phyloP scores from a whole-genome alignment of 2,888 invertebrate genomes.

The Euclidia mi region DNA sequence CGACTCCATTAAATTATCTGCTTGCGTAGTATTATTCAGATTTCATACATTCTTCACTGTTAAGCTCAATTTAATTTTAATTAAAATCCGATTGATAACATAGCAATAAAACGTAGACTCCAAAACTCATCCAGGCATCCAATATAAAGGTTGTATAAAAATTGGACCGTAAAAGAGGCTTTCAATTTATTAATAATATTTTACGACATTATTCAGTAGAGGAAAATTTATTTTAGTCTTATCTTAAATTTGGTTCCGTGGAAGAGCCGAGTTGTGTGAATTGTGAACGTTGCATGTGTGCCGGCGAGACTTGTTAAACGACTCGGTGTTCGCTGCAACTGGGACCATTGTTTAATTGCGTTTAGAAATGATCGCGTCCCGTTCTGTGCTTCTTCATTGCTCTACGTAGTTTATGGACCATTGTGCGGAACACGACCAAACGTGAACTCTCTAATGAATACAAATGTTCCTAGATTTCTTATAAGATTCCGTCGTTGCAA shows the following conservation, averaged over 20 bases:
- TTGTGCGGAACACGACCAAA: background rate
- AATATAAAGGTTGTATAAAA: background rate
- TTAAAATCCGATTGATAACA: background rate
- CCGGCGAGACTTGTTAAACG: conserved; percentile 43
- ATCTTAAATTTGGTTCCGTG: too few species aligned
- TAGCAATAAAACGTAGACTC: background rate
- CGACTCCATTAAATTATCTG: too few species aligned
- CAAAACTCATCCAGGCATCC: background rate
- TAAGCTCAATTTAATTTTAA: conserved; percentile 2
- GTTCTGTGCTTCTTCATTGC: conserved; percentile 37
- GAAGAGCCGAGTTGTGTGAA: background rate
- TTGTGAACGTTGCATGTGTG: conserved; percentile 21
- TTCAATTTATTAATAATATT: conserved; percentile 2
- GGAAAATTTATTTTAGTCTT: too few species aligned
- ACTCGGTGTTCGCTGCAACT: conserved; percentile 44
- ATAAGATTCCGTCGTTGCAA: too few species aligned
- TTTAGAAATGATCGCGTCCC: conserved; percentile 52
- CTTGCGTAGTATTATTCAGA: background rate
- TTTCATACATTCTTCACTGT: background rate
- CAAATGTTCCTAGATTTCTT: too few species aligned
- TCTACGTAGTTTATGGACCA: conserved; percentile 11
- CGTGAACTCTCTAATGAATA: too few species aligned
- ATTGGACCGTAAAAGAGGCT: background rate
- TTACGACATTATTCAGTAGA: conserved; percentile 2
- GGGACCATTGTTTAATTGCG: conserved; percentile 56